These are phyloP conservation scores for Alexandromys fortis DNA, from an alignment of 2,113 vertebrate species.

Conservation along the genomic window DNA sequence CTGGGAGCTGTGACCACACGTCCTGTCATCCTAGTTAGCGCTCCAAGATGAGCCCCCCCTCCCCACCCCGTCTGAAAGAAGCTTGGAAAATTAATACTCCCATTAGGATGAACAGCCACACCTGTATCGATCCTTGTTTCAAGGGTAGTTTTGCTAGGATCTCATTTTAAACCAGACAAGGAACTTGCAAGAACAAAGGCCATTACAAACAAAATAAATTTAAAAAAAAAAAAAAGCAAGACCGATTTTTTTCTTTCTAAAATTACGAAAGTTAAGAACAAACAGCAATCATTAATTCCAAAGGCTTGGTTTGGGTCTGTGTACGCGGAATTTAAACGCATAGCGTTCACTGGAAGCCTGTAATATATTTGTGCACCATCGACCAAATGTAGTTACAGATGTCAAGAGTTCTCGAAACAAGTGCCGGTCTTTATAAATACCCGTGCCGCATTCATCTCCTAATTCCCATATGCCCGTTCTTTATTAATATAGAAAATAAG, in stretches of 20 bases:
- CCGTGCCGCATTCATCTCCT: not conserved
- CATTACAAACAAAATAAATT: not conserved
- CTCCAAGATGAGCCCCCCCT: not conserved
- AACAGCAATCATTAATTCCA: not conserved
- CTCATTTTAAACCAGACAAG: not conserved
- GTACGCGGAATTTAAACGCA: not conserved
- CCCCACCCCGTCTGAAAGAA: constrained; percentile 14
- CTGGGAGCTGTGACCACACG: not conserved
- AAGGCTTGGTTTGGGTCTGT: not conserved
- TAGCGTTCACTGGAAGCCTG: not conserved
- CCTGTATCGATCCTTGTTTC: not conserved
- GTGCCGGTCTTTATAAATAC: constrained; percentile 5
- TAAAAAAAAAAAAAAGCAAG: not conserved
- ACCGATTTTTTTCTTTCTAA: not conserved
- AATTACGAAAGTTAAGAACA: constrained; percentile 35
- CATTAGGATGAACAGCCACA: constrained; percentile 24
- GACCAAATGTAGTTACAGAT: constrained; percentile 11
- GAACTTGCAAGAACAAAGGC: constrained; percentile 48
- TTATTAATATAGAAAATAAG: not conserved
- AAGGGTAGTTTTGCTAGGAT: not conserved
- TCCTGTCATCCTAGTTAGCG: not conserved
- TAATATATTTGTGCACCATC: not conserved
- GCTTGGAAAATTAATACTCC: constrained; percentile 65
- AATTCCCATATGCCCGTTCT: not conserved
- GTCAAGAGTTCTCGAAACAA: constrained; percentile 26